These are phyloP conservation scores for Taeniopygia guttata DNA, from an alignment of 2,797 vertebrate species.

Conservation along the genomic window DNA sequence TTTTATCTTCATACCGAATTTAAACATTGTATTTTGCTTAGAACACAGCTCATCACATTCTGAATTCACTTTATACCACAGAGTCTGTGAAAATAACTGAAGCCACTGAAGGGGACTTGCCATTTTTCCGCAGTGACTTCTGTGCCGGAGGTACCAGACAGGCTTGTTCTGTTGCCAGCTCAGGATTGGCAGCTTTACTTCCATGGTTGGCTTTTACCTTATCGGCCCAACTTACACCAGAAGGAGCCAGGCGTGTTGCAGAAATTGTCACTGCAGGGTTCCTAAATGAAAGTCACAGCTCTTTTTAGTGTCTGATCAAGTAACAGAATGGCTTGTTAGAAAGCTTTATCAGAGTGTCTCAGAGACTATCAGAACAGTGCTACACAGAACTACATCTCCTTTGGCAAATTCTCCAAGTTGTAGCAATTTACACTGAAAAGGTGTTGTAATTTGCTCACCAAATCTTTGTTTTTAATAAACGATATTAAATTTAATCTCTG, in stretches of 20 bases:
- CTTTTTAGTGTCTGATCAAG: neutral
- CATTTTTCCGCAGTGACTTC: constrained; percentile 75
- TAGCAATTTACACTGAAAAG: neutral
- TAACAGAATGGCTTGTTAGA: neutral
- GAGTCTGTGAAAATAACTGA: neutral
- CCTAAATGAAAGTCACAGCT: constrained; percentile 66
- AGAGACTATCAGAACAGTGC: neutral
- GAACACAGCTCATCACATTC: neutral
- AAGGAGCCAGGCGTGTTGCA: constrained; percentile 82
- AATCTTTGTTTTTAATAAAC: neutral
- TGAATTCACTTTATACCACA: neutral
- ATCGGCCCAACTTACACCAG: constrained; percentile 95
- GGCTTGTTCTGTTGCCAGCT: constrained; percentile 29
- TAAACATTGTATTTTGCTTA: neutral
- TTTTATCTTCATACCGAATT: neutral
- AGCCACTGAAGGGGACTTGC: constrained; percentile 56
- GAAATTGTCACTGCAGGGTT: constrained; percentile 82
- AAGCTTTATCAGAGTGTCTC: neutral
- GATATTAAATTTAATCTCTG: neutral
- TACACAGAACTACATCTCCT: neutral
- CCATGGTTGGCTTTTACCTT: constrained; percentile 90
- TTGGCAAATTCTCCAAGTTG: neutral
- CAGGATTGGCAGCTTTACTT: constrained; percentile 59
- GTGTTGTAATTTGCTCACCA: neutral
- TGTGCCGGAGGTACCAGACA: constrained; percentile 67